These are phyloP conservation scores for Lasioglossum zephyrum DNA, from an alignment of 2,888 invertebrate genomes.

Conservation along the genomic window DNA sequence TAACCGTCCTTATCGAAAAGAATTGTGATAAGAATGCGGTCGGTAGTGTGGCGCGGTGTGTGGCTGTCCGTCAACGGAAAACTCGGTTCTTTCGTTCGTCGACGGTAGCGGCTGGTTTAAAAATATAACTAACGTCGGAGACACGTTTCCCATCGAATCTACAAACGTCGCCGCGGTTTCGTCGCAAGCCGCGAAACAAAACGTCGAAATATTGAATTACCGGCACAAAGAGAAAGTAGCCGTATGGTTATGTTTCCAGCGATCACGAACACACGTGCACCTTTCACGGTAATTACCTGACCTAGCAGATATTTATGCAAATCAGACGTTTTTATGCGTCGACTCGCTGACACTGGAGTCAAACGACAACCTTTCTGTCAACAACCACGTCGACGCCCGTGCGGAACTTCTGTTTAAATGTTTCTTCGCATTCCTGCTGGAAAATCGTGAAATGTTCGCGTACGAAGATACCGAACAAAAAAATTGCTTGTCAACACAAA, in stretches of 20 bases:
- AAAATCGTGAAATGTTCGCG: not conserved
- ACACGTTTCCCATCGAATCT: not conserved
- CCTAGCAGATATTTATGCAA: not conserved
- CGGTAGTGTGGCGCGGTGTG: not conserved
- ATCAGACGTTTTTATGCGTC: not conserved
- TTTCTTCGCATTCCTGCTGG: not conserved
- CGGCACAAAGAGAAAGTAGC: slow-evolving; percentile 13
- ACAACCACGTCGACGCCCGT: not conserved
- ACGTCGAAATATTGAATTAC: slow-evolving; percentile 14
- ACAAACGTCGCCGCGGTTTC: not conserved
- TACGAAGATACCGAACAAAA: not conserved
- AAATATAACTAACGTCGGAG: not conserved
- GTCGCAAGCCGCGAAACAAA: not conserved
- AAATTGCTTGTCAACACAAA: not conserved
- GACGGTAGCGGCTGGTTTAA: not conserved
- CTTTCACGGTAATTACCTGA: slow-evolving; percentile 10
- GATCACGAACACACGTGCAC: no score
- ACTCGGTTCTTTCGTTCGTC: not conserved
- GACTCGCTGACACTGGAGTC: not conserved
- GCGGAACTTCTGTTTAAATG: not conserved
- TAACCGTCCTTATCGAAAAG: slow-evolving; percentile 44
- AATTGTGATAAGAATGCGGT: slow-evolving; percentile 30
- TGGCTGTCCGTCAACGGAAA: slow-evolving; percentile 1
- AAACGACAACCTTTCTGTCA: not conserved
- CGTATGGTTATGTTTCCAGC: not conserved